Base-by-base conservation (phyloP, 2,797 vertebrate genomes). In the Danio kyathit region DNA sequence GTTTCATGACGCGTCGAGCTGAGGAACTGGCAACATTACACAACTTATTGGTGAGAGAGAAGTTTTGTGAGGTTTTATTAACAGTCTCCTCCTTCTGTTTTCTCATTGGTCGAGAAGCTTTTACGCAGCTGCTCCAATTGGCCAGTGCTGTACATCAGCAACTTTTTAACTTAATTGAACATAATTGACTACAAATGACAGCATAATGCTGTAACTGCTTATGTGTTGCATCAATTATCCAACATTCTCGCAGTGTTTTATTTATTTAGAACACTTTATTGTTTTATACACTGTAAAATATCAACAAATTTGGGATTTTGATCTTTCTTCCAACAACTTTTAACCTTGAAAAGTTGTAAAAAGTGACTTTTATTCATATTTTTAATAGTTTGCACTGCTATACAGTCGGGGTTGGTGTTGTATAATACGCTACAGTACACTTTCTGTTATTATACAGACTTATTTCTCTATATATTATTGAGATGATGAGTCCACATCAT, bases 161-260 rank as follows among this genome's bases (percentile, higher is more conserved):
- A 52, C 41, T 64, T 56, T 80, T 56, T 80, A 10, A 49, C 6
- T 54, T 60, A 79, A 79, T 79, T 79, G 57, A 72, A 54, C 56
- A 52, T 79, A 72, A 79, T 54, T 79, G 59, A 73, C 46, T 52
- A 71, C 66, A 70, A 71, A 79, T 79, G 70, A 61, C 11, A 52
- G 17, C 76, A 40, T 59, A 40, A 48, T 49, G 19, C 44, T 19
- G 29, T 29, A 76, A 66, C 49, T 76, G 54, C 66, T 61, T 21
- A 69, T 49, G 54, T 7, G 11, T 51, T 67, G 6, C 54, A n/a
- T 19, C n/a, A 60, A 21, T n/a, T 60, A 79, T 21, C 44, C 17
- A n/a, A 12, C 38, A 8, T 0, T 43, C 6, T 1, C 48, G 48
- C 17, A 52, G 60, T 3, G 40, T 29, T n/a, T n/a, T n/a, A n/a